phyloP scores from a whole-genome alignment of 2,113 vertebrate genomes.

The Sapajus apella region DNA sequence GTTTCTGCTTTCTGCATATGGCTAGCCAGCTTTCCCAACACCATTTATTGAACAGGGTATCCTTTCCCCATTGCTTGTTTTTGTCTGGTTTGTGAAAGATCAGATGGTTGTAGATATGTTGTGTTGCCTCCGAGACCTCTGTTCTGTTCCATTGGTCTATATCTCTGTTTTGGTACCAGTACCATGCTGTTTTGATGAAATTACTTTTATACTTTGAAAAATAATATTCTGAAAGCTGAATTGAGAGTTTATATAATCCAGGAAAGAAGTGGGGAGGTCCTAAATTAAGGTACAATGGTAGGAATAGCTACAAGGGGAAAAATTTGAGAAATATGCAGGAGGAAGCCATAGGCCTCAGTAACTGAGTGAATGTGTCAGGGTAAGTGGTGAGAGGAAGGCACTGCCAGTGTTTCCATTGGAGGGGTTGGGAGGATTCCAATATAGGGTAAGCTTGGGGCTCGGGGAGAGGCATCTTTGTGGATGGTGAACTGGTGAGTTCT shows the following conservation, averaged over 20 bases:
- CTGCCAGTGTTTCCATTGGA: neutral
- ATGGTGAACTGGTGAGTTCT: neutral
- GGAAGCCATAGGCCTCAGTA: neutral
- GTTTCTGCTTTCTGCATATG: too few species aligned
- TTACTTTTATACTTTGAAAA: neutral
- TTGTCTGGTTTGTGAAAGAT: too few species aligned
- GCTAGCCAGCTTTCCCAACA: too few species aligned
- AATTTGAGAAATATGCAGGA: neutral
- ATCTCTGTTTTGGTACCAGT: too few species aligned
- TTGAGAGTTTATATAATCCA: neutral
- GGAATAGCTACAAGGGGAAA: neutral
- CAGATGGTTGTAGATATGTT: too few species aligned
- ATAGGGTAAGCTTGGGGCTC: neutral
- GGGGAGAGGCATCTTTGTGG: neutral
- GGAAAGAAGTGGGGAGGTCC: neutral
- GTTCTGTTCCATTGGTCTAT: too few species aligned
- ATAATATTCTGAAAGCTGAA: neutral
- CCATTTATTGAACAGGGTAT: too few species aligned
- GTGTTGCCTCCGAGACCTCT: too few species aligned
- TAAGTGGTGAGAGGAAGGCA: neutral
- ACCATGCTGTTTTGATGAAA: neutral
- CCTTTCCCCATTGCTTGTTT: too few species aligned
- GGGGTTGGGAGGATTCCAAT: neutral
- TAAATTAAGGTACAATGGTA: neutral
- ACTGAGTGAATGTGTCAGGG: neutral